phyloP scores from a whole-genome alignment of 2,888 invertebrate genomes.

The Auanema sp. region DNA sequence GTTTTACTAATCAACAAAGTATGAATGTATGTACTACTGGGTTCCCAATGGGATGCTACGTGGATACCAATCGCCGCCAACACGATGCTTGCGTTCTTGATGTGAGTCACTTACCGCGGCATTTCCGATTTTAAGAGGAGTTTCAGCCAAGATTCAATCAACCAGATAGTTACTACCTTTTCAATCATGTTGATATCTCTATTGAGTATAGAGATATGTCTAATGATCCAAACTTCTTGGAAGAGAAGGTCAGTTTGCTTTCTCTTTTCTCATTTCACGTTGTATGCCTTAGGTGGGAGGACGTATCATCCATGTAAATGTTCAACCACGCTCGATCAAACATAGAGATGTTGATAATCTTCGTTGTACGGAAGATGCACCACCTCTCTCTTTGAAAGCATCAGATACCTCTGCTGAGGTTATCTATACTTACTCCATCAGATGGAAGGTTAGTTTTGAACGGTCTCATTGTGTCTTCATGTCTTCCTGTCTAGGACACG shows the following conservation, averaged over 20 bases:
- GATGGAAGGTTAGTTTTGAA: conserved; percentile 72
- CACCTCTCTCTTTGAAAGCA: conserved; percentile 76
- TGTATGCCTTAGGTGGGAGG: conserved; percentile 73
- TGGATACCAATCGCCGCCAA: conserved; percentile 71
- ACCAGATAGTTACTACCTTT: conserved; percentile 82
- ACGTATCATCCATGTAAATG: conserved; percentile 75
- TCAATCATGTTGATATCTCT: conserved; percentile 92
- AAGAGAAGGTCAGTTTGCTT: conserved; percentile 69
- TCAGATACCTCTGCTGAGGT: conserved; percentile 69
- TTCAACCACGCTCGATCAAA: conserved; percentile 67
- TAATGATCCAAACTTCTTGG: conserved; percentile 75
- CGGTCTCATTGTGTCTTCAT: conserved; percentile 1
- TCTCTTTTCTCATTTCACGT: conserved; percentile 66
- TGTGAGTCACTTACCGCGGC: conserved; percentile 60
- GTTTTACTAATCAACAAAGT: conserved; percentile 72
- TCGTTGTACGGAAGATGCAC: conserved; percentile 65
- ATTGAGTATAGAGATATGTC: conserved; percentile 85
- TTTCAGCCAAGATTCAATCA: conserved; percentile 60
- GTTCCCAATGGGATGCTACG: conserved; percentile 95
- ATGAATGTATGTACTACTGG: conserved; percentile 79
- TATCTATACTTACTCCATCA: conserved; percentile 84
- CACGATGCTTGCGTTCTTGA: conserved; percentile 69
- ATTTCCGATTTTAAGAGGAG: not conserved
- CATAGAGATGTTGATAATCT: conserved; percentile 42
- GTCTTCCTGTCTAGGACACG: conserved; percentile 54